A percentile compares a stretch with the other conserved stretches of the same genome.
Conservation (phyloP, 1,140 invertebrate genomes). For the Andrena cerasifolii region DNA sequence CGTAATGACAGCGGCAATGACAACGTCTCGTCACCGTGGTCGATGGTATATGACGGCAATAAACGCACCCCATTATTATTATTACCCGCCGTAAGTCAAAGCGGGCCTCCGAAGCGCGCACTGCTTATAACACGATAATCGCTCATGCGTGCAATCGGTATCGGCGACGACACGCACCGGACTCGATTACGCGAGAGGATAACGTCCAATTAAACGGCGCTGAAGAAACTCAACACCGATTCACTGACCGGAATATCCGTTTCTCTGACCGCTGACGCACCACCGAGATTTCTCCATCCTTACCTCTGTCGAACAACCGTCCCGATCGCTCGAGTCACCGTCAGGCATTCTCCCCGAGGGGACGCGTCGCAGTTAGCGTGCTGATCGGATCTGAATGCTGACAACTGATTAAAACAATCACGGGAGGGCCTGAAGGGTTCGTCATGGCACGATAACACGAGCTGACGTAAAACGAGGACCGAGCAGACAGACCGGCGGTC, state of each 20-base stretch:
- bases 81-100: constrained; percentile 60
- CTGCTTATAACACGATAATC: constrained; percentile 56
- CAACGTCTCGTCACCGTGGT: constrained; percentile 20
- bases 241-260: constrained; percentile 22
- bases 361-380: background rate
- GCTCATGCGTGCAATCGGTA: constrained; percentile 34
- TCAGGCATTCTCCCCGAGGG: background rate
- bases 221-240: constrained; percentile 57
- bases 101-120: constrained; percentile 20
- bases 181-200: constrained; percentile 52
- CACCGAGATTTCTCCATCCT: constrained; percentile 3
- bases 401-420: too few relatives aligned
- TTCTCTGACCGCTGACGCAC: constrained; percentile 29
- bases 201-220: constrained; percentile 39
- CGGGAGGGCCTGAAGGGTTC: too few relatives aligned
- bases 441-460: too few relatives aligned
- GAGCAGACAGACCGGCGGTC: too few relatives aligned
- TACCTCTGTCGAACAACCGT: background rate
- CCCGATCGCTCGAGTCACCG: constrained; percentile 1
- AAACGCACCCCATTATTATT: constrained; percentile 63
- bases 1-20: constrained; percentile 31
- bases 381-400: too few relatives aligned
- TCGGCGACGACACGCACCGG: constrained; percentile 46
- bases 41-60: constrained; percentile 50
- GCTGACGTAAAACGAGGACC: too few relatives aligned